Conservation (phyloP, 2,797 vertebrate genomes). For the Premnoplex brunnescens region DNA sequence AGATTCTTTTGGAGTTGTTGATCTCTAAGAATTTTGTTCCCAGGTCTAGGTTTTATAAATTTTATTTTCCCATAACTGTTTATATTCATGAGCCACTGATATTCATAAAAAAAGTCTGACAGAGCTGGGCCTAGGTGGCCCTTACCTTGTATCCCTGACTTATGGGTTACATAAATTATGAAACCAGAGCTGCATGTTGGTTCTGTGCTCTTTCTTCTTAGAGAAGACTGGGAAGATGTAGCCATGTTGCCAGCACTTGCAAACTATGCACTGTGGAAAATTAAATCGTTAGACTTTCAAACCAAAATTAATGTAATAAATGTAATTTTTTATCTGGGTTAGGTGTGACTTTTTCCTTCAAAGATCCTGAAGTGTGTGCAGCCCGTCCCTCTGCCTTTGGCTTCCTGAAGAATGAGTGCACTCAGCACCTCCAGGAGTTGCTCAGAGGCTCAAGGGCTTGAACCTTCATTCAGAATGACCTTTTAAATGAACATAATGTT, state of each 20-base stretch:
- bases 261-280: neutral
- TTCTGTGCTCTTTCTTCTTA: neutral
- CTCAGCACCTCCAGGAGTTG: neutral
- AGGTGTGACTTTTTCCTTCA: neutral
- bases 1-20: conserved; percentile 79
- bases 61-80: conserved; percentile 77
- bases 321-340: neutral
- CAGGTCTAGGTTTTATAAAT: conserved; percentile 74
- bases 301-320: neutral
- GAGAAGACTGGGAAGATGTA: neutral
- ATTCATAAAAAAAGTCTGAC: conserved; percentile 72
- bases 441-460: neutral
- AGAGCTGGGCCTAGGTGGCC: conserved; percentile 59
- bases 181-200: neutral
- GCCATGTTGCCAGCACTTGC: neutral
- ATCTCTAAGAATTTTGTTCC: conserved; percentile 78
- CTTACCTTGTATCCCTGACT: conserved; percentile 18
- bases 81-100: conserved; percentile 80
- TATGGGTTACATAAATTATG: conserved; percentile 53
- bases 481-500: neutral
- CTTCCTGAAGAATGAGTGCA: neutral
- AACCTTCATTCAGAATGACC: neutral
- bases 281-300: neutral
- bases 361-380: neutral
- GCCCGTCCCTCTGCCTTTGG: neutral